Conservation (phyloP, 2,113 vertebrate genomes). For the Malurus melanocephalus region DNA sequence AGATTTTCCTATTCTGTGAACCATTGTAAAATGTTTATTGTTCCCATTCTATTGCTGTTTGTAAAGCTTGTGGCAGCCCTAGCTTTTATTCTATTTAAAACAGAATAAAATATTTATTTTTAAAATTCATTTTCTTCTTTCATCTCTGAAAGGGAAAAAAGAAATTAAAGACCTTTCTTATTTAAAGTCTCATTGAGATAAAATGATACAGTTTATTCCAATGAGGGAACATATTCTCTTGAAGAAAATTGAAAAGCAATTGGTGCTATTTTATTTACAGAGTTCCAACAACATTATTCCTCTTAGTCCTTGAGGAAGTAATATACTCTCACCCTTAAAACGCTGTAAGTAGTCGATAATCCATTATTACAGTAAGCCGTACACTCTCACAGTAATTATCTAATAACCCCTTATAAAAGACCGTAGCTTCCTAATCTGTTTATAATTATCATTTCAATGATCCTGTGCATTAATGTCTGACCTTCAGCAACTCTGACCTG, state of each 20-base stretch:
- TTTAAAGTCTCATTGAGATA: background rate
- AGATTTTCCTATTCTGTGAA: background rate
- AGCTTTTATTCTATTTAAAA: background rate
- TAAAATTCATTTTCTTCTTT: background rate
- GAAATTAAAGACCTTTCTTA: background rate
- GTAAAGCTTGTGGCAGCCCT: background rate
- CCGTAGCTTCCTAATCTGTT: slow-evolving; percentile 99
- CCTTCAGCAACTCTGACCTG: slow-evolving; percentile 99
- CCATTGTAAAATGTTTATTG: background rate
- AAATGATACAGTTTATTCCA: slow-evolving; percentile 20
- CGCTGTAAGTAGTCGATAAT: slow-evolving; percentile 82
- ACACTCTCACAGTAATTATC: slow-evolving; percentile 91
- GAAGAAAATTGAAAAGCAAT: background rate
- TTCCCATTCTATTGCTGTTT: background rate
- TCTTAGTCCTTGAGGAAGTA: slow-evolving; percentile 79
- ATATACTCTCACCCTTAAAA: slow-evolving; percentile 77
- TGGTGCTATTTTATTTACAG: slow-evolving; percentile 60
- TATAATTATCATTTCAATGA: slow-evolving; percentile 99
- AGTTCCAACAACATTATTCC: slow-evolving; percentile 57
- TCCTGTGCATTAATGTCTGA: slow-evolving; percentile 95
- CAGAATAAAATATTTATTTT: background rate
- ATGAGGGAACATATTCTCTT: background rate
- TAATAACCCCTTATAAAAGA: slow-evolving; percentile 94
- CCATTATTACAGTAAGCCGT: slow-evolving; percentile 91
- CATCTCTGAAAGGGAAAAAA: background rate